Evolutionary conservation across 2,797 vertebrate genomes (phyloP).

Genomic region (Pangasius djambal): DNA sequence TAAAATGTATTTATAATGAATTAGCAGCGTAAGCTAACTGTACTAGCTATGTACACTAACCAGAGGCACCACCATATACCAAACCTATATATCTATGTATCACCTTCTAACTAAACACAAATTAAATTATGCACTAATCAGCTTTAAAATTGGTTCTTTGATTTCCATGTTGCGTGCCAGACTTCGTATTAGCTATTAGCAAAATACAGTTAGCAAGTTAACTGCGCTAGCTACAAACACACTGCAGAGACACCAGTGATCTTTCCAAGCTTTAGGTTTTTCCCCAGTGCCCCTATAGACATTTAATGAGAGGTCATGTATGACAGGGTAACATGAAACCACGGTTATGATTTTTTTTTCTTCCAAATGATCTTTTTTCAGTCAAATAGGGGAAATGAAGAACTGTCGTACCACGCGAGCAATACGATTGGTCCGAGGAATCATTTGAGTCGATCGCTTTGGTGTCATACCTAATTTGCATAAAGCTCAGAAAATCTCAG

Average conservation of each 20-base stretch:
- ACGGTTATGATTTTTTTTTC: not conserved
- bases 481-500: not conserved
- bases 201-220: not conserved
- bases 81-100: not conserved
- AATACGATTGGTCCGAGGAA: not conserved
- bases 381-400: not conserved
- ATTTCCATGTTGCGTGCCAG: not conserved
- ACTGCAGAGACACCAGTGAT: too few relatives aligned
- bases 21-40: not conserved
- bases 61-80: not conserved
- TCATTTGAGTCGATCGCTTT: not conserved
- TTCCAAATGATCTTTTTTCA: not conserved
- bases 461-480: not conserved
- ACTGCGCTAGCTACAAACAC: not conserved
- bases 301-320: not conserved
- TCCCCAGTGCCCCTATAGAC: not conserved
- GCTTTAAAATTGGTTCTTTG: not conserved
- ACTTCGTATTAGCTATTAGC: not conserved
- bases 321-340: not conserved
- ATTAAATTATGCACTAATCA: not conserved
- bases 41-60: not conserved
- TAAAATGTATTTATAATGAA: not conserved
- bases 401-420: not conserved
- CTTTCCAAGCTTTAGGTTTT: not conserved
- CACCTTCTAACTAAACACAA: not conserved